Evolutionary conservation across 2,797 vertebrate species (phyloP).

Genomic region (Siniperca obscura): DNA sequence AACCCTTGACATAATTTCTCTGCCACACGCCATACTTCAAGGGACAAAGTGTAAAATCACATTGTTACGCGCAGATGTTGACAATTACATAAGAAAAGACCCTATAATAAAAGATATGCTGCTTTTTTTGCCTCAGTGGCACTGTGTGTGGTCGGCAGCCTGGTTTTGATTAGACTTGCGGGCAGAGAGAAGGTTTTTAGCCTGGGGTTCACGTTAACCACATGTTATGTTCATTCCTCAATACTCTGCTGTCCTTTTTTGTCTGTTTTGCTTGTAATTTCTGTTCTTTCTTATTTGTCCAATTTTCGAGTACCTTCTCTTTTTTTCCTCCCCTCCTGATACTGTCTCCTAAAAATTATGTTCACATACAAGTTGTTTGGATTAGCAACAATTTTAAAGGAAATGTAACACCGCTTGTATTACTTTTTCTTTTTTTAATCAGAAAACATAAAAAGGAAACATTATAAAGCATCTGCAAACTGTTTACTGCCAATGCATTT

Average conservation of each 20-base stretch:
- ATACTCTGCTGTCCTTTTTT: not conserved
- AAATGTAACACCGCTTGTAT: not conserved
- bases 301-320: not conserved
- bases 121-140: not conserved
- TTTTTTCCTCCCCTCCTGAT: not conserved
- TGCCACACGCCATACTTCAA: conserved; percentile 60
- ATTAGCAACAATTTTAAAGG: not conserved
- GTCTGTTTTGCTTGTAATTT: not conserved
- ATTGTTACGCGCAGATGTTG: conserved; percentile 65
- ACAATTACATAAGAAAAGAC: conserved; percentile 64
- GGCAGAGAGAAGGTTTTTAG: not conserved
- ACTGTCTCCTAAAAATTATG: not conserved
- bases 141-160: conserved; percentile 20
- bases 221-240: not conserved
- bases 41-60: conserved; percentile 68
- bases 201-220: conserved; percentile 18
- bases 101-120: conserved; percentile 36
- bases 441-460: not conserved
- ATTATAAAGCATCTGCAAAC: not conserved
- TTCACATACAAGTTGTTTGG: not conserved
- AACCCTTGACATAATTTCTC: conserved; percentile 58
- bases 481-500: not conserved
- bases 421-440: not conserved
- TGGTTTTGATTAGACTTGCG: conserved; percentile 24
- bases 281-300: not conserved